A percentile compares a stretch with the other conserved stretches of the same genome.
These are phyloP conservation scores for Tenualosa ilisha DNA, from an alignment of 2,797 vertebrate species.

Conservation along the genomic window DNA sequence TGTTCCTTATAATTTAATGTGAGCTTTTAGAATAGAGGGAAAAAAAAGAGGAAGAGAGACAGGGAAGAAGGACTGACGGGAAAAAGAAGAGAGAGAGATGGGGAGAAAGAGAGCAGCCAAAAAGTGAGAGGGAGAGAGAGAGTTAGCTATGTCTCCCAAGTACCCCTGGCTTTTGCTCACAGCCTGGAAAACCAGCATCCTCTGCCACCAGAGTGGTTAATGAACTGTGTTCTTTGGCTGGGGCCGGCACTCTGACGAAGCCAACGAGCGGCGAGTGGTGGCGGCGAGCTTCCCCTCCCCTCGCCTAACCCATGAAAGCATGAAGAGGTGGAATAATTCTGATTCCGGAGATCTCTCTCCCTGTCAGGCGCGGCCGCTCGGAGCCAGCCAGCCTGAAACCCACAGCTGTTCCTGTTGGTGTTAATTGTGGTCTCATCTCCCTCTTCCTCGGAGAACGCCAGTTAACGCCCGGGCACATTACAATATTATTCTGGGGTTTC, in stretches of 20 bases:
- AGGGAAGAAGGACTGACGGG: background rate
- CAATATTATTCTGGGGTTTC: conserved; percentile 44
- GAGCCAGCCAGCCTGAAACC: conserved; percentile 59
- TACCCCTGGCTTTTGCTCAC: conserved; percentile 64
- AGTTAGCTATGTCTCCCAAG: background rate
- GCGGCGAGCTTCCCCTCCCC: conserved; percentile 41
- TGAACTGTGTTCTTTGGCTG: conserved; percentile 67
- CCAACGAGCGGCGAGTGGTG: conserved; percentile 47
- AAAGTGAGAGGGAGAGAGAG: background rate
- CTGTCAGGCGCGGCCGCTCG: conserved; percentile 55
- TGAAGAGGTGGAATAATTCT: conserved; percentile 43
- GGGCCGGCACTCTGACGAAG: conserved; percentile 68
- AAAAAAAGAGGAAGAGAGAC: background rate
- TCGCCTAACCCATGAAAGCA: conserved; percentile 48
- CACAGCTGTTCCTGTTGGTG: conserved; percentile 59
- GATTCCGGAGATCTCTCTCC: conserved; percentile 58
- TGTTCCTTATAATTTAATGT: conserved; percentile 62
- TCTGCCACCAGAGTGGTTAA: conserved; percentile 68
- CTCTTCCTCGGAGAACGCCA: conserved; percentile 41
- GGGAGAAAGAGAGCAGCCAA: conserved; percentile 18
- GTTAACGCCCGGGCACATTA: conserved; percentile 39
- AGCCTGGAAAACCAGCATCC: conserved; percentile 64
- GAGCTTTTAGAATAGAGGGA: conserved; percentile 27
- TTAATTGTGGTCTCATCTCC: conserved; percentile 54
- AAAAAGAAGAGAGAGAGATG: background rate